A percentile compares a stretch with the other conserved stretches of the same genome.
phyloP scores from a whole-genome alignment of 2,888 invertebrate genomes.

The Apamea crenata region DNA sequence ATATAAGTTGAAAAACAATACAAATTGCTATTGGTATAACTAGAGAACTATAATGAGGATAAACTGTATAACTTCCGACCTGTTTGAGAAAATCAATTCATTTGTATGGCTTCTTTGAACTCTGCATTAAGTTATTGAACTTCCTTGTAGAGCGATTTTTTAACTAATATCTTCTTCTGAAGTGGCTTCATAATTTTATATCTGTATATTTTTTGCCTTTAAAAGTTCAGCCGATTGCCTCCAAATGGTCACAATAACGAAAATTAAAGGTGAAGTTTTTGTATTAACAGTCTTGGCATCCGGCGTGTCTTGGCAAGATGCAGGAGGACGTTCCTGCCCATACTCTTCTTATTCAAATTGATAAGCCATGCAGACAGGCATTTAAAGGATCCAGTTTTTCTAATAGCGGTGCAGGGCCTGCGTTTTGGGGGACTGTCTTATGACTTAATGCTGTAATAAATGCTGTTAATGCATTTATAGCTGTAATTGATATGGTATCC shows the following conservation, averaged over 20 bases:
- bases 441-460: too few species aligned
- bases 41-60: constrained; percentile 2
- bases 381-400: too few species aligned
- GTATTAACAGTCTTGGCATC: not conserved
- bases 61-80: not conserved
- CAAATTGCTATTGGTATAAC: constrained; percentile 2
- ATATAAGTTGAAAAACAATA: not conserved
- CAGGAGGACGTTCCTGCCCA: not conserved
- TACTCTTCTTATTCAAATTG: not conserved
- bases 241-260: not conserved
- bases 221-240: not conserved
- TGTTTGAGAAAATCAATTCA: not conserved
- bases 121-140: not conserved
- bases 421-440: too few species aligned
- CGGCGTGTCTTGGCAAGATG: not conserved
- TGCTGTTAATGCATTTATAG: too few species aligned
- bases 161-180: not conserved
- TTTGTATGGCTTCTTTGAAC: constrained; percentile 8
- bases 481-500: not conserved
- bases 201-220: not conserved
- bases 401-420: too few species aligned
- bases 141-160: not conserved
- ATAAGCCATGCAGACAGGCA: too few species aligned
- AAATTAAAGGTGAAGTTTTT: not conserved
- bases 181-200: not conserved